A percentile compares a stretch with the other conserved stretches of the same genome.
phyloP scores from a whole-genome alignment of 2,113 vertebrate genomes.

The Rhizomys pruinosus region DNA sequence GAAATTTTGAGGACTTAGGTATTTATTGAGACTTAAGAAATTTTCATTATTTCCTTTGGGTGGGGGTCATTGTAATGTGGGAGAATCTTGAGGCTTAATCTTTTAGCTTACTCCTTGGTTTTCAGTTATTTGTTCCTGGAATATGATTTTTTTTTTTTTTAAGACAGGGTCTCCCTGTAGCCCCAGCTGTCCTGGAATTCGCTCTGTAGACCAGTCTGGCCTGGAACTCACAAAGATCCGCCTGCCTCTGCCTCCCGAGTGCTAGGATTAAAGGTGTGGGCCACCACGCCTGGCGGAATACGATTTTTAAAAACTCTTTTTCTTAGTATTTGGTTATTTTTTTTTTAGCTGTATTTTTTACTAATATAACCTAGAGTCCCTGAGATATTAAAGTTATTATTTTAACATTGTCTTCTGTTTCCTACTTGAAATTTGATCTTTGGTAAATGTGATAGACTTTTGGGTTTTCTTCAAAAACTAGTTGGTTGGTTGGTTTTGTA shows the following conservation, averaged over 20 bases:
- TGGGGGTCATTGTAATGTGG: neutral
- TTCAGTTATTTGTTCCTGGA: conserved; percentile 32
- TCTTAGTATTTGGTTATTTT: neutral
- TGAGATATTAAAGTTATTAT: conserved; percentile 10
- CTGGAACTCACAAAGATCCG: too few species aligned
- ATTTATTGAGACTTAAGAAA: conserved; percentile 9
- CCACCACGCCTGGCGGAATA: too few species aligned
- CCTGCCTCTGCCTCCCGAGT: too few species aligned
- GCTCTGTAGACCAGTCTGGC: too few species aligned
- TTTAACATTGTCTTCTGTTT: conserved; percentile 33
- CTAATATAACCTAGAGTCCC: neutral
- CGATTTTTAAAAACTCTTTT: conserved; percentile 34
- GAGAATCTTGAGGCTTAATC: conserved; percentile 15
- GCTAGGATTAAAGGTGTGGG: too few species aligned
- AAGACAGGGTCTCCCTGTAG: too few species aligned
- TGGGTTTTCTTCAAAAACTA: conserved; percentile 46
- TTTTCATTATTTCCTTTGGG: neutral
- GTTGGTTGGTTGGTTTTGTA: neutral
- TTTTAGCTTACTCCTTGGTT: conserved; percentile 42
- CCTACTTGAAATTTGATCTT: conserved; percentile 16
- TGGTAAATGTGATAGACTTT: conserved; percentile 34
- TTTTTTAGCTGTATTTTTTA: conserved; percentile 41
- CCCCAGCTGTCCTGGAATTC: too few species aligned
- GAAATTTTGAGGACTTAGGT: neutral
- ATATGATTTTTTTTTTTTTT: conserved; percentile 43